Evolutionary conservation across 1,140 invertebrate species (phyloP).

Genomic region (Penaeus vannamei): DNA sequence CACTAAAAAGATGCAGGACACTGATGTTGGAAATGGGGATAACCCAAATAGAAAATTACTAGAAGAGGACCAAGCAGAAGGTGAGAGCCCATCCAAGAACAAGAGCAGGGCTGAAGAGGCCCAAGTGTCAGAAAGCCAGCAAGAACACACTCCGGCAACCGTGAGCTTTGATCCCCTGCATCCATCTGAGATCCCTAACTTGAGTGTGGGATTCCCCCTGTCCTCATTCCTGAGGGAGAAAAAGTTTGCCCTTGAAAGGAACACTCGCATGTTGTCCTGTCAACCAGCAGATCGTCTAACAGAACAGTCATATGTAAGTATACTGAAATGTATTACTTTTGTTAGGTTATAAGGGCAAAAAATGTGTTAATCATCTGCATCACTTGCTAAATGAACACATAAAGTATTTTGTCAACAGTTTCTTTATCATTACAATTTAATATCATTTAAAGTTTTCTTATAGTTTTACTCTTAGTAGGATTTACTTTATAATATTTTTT

Average conservation of each 20-base stretch:
- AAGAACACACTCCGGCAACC: no score
- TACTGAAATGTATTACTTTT: background rate
- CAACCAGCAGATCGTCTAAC: conserved; percentile 75
- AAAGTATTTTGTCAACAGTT: no score
- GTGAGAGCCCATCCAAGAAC: background rate
- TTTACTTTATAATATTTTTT: no score
- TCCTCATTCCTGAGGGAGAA: conserved; percentile 77
- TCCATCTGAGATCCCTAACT: conserved; percentile 41
- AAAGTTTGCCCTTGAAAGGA: conserved; percentile 79
- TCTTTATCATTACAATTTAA: no score
- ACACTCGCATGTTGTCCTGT: conserved; percentile 86
- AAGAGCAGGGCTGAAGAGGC: conserved; percentile 34
- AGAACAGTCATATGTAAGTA: conserved; percentile 27
- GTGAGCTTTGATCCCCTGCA: conserved; percentile 27
- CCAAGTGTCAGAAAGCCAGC: background rate
- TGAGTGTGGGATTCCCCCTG: conserved; percentile 77
- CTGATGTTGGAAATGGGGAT: conserved; percentile 1
- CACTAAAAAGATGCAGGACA: conserved; percentile 65
- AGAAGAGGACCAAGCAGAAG: background rate
- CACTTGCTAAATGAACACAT: no score
- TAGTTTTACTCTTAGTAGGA: no score
- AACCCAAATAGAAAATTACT: background rate
- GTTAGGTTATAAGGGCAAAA: no score
- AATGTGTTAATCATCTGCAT: no score
- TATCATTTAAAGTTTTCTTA: no score